Evolutionary conservation across 2,797 vertebrate genomes (phyloP).

Genomic region (Lutra lutra): DNA sequence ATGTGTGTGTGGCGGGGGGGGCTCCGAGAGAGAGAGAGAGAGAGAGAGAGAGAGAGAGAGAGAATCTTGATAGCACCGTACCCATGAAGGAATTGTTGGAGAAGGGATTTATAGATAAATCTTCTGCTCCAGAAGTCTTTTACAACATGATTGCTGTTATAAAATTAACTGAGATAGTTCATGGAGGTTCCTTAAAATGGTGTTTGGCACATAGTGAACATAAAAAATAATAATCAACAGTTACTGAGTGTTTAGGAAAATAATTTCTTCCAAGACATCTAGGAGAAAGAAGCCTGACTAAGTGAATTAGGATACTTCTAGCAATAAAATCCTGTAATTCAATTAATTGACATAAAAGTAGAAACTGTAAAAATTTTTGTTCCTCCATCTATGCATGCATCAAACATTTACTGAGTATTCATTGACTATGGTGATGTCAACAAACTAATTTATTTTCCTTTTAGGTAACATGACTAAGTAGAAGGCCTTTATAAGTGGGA

Average conservation of each 20-base stretch:
- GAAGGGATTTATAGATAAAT: not conserved
- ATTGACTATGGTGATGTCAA: not conserved
- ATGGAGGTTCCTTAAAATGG: not conserved
- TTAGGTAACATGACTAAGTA: conserved; percentile 50
- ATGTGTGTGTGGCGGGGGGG: conserved; percentile 7
- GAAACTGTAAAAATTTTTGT: conserved; percentile 45
- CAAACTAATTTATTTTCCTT: conserved; percentile 62
- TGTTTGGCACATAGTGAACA: conserved; percentile 4
- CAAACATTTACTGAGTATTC: conserved; percentile 34
- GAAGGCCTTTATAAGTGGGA: conserved; percentile 29
- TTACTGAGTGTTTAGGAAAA: not conserved
- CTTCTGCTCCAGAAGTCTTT: conserved; percentile 44
- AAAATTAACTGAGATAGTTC: not conserved
- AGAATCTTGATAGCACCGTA: not conserved
- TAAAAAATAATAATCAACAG: not conserved
- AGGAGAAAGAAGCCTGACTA: conserved; percentile 41
- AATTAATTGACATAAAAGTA: conserved; percentile 18
- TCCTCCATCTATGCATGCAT: not conserved
- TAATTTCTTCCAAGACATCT: conserved; percentile 46
- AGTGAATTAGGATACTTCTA: conserved; percentile 26
- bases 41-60: no score
- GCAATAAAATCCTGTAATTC: conserved; percentile 31
- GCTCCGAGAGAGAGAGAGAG: conserved; percentile 66
- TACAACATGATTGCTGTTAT: not conserved
- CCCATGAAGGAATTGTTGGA: not conserved